Evolutionary conservation across 2,113 vertebrate species (phyloP).

Genomic region (Oostethus manadensis): DNA sequence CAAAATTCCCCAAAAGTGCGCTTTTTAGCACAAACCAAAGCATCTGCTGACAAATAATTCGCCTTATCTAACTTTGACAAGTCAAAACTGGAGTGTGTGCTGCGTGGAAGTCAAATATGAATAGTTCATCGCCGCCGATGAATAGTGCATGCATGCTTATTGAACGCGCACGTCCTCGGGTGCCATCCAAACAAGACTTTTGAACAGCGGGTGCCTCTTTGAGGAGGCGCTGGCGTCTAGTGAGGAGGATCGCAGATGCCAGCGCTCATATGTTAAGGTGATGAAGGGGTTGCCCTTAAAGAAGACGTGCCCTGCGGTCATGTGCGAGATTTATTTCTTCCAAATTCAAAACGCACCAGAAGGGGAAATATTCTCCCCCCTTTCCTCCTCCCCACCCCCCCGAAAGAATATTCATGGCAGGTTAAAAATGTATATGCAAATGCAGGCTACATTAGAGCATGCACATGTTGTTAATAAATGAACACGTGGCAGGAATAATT

Average conservation of each 20-base stretch:
- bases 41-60: no score
- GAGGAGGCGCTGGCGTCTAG: slow-evolving; percentile 27
- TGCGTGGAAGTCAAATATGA: slow-evolving; percentile 36
- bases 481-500: slow-evolving; percentile 94
- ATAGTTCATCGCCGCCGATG: slow-evolving; percentile 49
- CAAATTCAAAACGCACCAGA: slow-evolving; percentile 68
- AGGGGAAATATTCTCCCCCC: slow-evolving; percentile 44
- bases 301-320: slow-evolving; percentile 64
- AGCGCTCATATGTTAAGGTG: slow-evolving; percentile 61
- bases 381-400: slow-evolving; percentile 22
- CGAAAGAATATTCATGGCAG: slow-evolving; percentile 69
- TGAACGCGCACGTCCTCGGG: slow-evolving; percentile 20
- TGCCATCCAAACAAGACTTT: no score
- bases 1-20: no score
- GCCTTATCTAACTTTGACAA: no score
- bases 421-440: slow-evolving; percentile 83
- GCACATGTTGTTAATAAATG: slow-evolving; percentile 84
- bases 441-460: slow-evolving; percentile 77
- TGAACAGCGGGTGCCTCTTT: slow-evolving; percentile 25
- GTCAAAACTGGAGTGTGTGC: not conserved
- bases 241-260: slow-evolving; percentile 44
- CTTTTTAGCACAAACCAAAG: no score
- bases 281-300: slow-evolving; percentile 64
- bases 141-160: slow-evolving; percentile 53
- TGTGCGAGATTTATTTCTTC: slow-evolving; percentile 57